Base-by-base conservation (phyloP, 2,113 vertebrate genomes). In the Acanthochromis polyacanthus region DNA sequence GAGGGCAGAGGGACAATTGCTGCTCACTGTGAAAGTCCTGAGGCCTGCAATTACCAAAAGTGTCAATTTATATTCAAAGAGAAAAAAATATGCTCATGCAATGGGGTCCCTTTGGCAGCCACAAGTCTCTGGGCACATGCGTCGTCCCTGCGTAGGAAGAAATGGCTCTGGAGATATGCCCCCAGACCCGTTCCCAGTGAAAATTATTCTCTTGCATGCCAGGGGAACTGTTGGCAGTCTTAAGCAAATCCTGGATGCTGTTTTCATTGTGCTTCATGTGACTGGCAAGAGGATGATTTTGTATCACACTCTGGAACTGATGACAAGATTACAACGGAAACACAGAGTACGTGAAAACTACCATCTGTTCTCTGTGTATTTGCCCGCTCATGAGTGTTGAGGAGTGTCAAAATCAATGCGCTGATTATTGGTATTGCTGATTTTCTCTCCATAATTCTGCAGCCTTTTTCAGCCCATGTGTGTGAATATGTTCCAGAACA, bases 201-300 rank as follows among this genome's bases (percentile, higher is more conserved):
- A 67, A 74, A 78, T 69, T 53, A 62, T 68, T 17, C 36, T 22
- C 30, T 63, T 38, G 56, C 57, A 62, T 78, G 78, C 56, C 74
- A 81, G 55, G 15, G 43, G 28, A 63, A 58, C 23, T 58, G 65
- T 71, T 81, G 69, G 73, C 61, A 67, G 52, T 28, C 38, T 60
- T 57, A 63, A 68, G 80, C 75, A 59, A 22, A 53, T 50, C 10
- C 28, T 45, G n/a, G 28, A 52, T 25, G 16, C 0, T 51, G 57
- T 53, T 75, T 71, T 81, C 20, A 19, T 51, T 80, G 32, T 30
- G 38, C 36, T 38, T 60, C 11, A 23, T 50, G 23, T 32, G 20
- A 60, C 55, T 59, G 32, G 46, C 62, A 65, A 75, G 58, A 45
- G 66, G 46, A 76, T 59, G 20, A 22, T 56, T 60, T 67, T 61